phyloP scores from a whole-genome alignment of 2,797 vertebrate species.

The Lerista edwardsae region DNA sequence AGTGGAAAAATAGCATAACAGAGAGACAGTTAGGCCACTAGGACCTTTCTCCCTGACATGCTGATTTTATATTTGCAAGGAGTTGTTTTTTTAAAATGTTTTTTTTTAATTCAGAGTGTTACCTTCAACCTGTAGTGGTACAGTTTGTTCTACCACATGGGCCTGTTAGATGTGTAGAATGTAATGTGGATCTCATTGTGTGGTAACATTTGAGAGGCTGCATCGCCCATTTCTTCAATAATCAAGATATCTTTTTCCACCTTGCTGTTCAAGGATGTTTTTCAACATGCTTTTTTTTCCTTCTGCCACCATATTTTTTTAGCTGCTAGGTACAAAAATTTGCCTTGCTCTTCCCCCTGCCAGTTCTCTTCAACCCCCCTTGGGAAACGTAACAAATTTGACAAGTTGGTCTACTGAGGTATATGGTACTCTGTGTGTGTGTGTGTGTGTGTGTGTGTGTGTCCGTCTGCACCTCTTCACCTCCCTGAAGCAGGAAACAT shows the following conservation, averaged over 20 bases:
- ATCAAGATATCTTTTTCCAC: background rate
- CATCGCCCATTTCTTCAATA: background rate
- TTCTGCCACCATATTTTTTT: background rate
- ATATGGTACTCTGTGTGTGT: too few species aligned
- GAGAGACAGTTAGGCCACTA: background rate
- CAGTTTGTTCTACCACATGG: too few species aligned
- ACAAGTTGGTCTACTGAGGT: constrained; percentile 5
- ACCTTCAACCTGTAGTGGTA: background rate
- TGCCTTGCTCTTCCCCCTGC: background rate
- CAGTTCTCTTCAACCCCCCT: constrained; percentile 14
- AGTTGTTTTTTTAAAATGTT: background rate
- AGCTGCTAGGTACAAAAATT: background rate
- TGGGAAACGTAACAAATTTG: constrained; percentile 7
- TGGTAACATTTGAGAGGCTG: background rate
- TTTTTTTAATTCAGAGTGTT: background rate
- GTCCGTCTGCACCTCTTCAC: too few species aligned
- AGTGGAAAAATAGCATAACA: background rate
- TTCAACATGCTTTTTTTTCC: background rate
- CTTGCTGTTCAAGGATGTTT: background rate
- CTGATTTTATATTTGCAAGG: background rate
- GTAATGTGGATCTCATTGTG: background rate
- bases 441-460: too few species aligned
- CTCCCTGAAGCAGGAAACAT: background rate
- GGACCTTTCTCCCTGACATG: background rate
- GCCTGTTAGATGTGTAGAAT: background rate